Evolutionary conservation across 2,113 vertebrate species (phyloP).

Genomic region (Forbesichthys agassizii): DNA sequence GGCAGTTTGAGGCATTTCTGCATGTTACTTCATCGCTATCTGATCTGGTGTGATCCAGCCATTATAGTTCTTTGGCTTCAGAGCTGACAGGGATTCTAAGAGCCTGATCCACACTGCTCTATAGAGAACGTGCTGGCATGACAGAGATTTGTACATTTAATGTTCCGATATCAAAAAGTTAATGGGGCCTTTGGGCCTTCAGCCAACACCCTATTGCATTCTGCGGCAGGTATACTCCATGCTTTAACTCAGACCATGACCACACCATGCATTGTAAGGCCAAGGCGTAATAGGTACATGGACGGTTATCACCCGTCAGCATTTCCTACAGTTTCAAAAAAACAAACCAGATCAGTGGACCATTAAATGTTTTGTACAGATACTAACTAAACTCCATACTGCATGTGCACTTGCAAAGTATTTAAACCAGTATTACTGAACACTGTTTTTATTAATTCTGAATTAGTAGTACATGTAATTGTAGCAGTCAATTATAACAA

Average conservation of each 20-base stretch:
- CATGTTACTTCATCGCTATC: slow-evolving; percentile 28
- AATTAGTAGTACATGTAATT: slow-evolving; percentile 15
- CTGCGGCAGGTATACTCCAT: slow-evolving; percentile 10
- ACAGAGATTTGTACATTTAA: slow-evolving; percentile 41
- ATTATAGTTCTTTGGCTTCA: slow-evolving; percentile 18
- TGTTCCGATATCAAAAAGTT: slow-evolving; percentile 45
- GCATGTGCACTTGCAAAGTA: too few species aligned
- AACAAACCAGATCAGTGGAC: slow-evolving; percentile 10
- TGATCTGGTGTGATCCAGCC: slow-evolving; percentile 35
- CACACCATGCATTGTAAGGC: slow-evolving; percentile 50
- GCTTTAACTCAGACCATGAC: not conserved
- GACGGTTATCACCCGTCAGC: slow-evolving; percentile 30
- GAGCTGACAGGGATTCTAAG: slow-evolving; percentile 40
- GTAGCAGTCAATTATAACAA: slow-evolving; percentile 19
- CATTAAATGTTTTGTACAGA: not conserved
- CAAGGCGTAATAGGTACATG: slow-evolving; percentile 18
- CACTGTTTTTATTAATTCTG: not conserved
- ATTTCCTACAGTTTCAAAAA: slow-evolving; percentile 16
- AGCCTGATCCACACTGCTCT: slow-evolving; percentile 33
- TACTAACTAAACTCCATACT: too few species aligned
- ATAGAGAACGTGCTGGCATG: slow-evolving; percentile 3
- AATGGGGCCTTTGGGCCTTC: slow-evolving; percentile 60
- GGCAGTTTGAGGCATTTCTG: too few species aligned
- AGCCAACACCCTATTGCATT: slow-evolving; percentile 47
- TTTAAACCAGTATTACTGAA: slow-evolving; percentile 3